phyloP scores from a whole-genome alignment of 2,113 vertebrate genomes.

The Stomatorhinus ivindoensis region DNA sequence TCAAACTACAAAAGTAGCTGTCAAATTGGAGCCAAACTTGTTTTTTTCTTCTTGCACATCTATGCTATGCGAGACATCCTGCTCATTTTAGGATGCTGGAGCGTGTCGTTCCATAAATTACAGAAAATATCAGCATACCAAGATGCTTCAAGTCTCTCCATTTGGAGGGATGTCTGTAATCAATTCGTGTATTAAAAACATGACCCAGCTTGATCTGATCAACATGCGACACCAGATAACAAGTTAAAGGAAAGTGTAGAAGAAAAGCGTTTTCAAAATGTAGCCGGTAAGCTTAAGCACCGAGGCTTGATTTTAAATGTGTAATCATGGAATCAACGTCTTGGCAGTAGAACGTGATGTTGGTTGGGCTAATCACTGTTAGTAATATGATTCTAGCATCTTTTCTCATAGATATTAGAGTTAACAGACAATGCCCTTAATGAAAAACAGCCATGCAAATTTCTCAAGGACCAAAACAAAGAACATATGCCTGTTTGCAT shows the following conservation, averaged over 20 bases:
- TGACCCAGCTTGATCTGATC: conserved; percentile 17
- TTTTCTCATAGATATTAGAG: not conserved
- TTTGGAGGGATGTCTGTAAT: conserved; percentile 5
- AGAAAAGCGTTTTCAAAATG: not conserved
- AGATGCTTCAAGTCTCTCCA: not conserved
- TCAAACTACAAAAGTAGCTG: not conserved
- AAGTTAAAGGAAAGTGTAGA: conserved; percentile 11
- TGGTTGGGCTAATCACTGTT: not conserved
- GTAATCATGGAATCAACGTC: not conserved
- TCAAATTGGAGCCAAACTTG: not conserved
- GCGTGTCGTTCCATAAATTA: not conserved
- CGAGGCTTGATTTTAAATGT: not conserved
- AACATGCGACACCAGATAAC: not conserved
- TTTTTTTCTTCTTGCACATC: no score
- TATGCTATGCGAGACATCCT: not conserved
- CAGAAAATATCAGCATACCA: not conserved
- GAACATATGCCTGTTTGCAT: not conserved
- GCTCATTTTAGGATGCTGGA: not conserved
- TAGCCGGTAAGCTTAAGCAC: not conserved
- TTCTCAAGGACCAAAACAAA: not conserved
- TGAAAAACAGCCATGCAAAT: not conserved
- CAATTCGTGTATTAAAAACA: conserved; percentile 12
- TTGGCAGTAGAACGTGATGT: not conserved
- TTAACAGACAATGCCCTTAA: not conserved
- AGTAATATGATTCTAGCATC: not conserved